Conservation (phyloP, 2,113 vertebrate species). For the Illadopsis cleaveri region DNA sequence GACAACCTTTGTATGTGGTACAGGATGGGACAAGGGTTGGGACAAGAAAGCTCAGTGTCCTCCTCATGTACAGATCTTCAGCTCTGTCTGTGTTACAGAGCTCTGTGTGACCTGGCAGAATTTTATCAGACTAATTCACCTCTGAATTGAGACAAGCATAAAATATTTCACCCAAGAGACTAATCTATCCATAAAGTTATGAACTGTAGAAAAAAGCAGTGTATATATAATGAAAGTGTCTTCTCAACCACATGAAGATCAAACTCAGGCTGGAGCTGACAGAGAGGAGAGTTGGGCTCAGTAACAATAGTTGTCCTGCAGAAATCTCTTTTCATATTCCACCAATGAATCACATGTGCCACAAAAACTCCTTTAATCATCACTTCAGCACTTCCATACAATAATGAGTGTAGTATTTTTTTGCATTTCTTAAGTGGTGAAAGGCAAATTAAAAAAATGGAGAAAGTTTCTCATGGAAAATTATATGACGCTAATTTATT, state of each 20-base stretch:
- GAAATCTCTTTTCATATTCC: neutral
- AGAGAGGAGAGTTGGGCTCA: neutral
- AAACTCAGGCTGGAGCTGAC: neutral
- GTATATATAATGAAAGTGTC: neutral
- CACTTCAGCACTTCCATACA: neutral
- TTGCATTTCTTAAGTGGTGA: neutral
- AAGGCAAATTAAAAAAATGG: neutral
- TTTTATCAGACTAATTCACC: neutral
- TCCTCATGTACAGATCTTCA: neutral
- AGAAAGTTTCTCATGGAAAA: neutral
- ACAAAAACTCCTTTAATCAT: neutral
- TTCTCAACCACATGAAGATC: neutral
- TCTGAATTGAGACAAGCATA: neutral
- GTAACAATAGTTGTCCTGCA: neutral
- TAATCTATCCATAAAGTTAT: neutral
- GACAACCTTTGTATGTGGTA: neutral
- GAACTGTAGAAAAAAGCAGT: neutral
- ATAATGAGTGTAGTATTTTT: neutral
- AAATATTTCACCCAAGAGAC: neutral
- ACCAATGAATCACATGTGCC: fast-evolving
- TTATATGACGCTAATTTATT: neutral
- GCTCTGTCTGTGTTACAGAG: neutral
- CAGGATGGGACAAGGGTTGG: neutral
- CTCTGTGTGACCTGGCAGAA: neutral
- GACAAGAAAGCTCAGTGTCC: neutral